Percentiles rank a stretch among this genome's conserved stretches.
Evolutionary conservation across 2,797 vertebrate species (phyloP).

Genomic region (Sebastes aleutianus): DNA sequence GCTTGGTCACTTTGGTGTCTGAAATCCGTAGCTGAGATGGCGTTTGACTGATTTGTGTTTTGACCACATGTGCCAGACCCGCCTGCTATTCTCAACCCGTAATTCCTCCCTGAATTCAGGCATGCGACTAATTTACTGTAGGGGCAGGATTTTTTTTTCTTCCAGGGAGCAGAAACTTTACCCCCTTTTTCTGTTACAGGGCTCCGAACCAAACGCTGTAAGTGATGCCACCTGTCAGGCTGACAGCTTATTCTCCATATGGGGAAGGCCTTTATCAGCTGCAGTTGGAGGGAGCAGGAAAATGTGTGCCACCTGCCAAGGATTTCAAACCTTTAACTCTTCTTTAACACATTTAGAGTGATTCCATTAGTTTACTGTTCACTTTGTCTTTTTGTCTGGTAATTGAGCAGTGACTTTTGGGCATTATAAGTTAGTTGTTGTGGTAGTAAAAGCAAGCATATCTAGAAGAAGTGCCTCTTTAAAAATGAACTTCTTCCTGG

Average conservation of each 20-base stretch:
- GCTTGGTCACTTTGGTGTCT: slow-evolving; percentile 77
- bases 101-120: slow-evolving; percentile 74
- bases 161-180: slow-evolving; percentile 49
- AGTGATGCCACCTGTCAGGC: slow-evolving; percentile 74
- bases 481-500: background rate
- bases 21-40: slow-evolving; percentile 68
- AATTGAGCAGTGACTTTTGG: background rate
- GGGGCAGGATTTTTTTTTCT: slow-evolving; percentile 29
- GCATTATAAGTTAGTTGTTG: background rate
- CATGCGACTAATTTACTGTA: slow-evolving; percentile 72
- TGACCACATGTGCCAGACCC: slow-evolving; percentile 76
- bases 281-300: slow-evolving; percentile 16
- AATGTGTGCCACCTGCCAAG: slow-evolving; percentile 51
- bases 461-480: background rate
- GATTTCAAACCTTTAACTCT: slow-evolving; percentile 6
- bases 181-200: slow-evolving; percentile 38
- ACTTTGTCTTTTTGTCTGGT: background rate
- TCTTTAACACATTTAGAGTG: background rate
- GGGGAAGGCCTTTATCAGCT: slow-evolving; percentile 56
- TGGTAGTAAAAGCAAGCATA: background rate
- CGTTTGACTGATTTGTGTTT: slow-evolving; percentile 80
- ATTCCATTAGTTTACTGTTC: background rate
- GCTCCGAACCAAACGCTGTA: slow-evolving; percentile 28
- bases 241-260: slow-evolving; percentile 55
- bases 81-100: slow-evolving; percentile 76